Base-by-base conservation (phyloP, 2,797 vertebrate genomes). In the Cephalopachus bancanus region DNA sequence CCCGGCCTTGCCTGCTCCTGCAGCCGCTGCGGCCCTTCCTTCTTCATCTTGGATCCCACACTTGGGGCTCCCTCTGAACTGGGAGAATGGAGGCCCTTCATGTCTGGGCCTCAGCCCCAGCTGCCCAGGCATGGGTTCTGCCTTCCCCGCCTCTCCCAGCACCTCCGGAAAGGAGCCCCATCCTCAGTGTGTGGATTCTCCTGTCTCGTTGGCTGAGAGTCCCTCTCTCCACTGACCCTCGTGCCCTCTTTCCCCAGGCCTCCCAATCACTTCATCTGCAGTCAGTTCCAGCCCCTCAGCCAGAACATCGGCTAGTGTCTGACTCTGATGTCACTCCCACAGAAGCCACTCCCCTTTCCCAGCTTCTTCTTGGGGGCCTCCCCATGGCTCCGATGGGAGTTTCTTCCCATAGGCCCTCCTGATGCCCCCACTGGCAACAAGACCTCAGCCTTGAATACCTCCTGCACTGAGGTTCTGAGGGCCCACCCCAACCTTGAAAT, bases 51-150 rank as follows among this genome's bases (percentile, higher is more conserved):
- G 65, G 16, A 67, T 10, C 26, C 64, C 28, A 12, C 24, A 14
- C 0, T 37, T 2, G 4, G 24, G 64, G 64, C 4, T 37, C 28
- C 26, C 24, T 65, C 26, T 65, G 4, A 28, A 30, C 1, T 0
- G 28, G 59, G 59, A 60, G 59, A 22, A 60, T 22, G 1, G 60
- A 62, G 22, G 60, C 60, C 60, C 60, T 62, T 62, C 60, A 62
- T 24, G 20, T 10, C 20, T 22, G 1, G 59, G 59, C 22, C 59
- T 60, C 59, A 60, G 22, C 60, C 60, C 60, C 37, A 62, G 60
- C 60, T 62, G 60, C 12, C 4, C 30, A 26, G n/a, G 20, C 8
- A 55, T 22, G 10, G 9, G 14, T 71, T n/a, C 51, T 71, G 60
- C 30, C 12, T 26, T 49, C 51, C 12, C 2, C 51, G 8, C 59